Percentiles rank a stretch among this genome's conserved stretches.
phyloP scores from a whole-genome alignment of 2,888 invertebrate genomes.

The Rhopalosiphum nymphaeae region DNA sequence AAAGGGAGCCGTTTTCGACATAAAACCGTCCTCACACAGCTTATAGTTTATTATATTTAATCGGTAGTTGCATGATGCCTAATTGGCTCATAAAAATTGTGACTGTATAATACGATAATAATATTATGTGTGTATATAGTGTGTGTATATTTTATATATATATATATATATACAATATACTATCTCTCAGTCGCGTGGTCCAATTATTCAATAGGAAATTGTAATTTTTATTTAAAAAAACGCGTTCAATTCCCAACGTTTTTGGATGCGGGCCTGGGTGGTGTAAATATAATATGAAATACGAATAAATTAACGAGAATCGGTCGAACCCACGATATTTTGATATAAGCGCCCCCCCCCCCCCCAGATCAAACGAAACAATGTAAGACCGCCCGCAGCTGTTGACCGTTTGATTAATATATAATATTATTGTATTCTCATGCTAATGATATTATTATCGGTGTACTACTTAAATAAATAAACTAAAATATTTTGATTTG shows the following conservation, averaged over 20 bases:
- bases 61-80: neutral
- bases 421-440: neutral
- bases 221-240: neutral
- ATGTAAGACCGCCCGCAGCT: neutral
- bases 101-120: neutral
- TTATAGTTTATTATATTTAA: neutral
- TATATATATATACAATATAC: neutral
- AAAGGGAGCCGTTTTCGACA: neutral
- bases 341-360: neutral
- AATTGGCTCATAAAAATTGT: constrained; percentile 24
- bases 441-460: neutral
- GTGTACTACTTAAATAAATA: neutral
- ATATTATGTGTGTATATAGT: neutral
- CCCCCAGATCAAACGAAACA: neutral
- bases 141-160: neutral
- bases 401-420: neutral
- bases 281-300: neutral
- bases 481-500: too few species aligned
- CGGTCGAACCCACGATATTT: neutral
- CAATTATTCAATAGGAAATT: neutral
- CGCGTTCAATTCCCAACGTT: neutral
- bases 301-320: neutral
- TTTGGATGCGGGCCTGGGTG: neutral
- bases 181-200: neutral
- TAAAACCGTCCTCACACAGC: neutral